Base-by-base conservation (phyloP, 53 echinoderm and acorn worm species). In the Echinarachnius parma region DNA sequence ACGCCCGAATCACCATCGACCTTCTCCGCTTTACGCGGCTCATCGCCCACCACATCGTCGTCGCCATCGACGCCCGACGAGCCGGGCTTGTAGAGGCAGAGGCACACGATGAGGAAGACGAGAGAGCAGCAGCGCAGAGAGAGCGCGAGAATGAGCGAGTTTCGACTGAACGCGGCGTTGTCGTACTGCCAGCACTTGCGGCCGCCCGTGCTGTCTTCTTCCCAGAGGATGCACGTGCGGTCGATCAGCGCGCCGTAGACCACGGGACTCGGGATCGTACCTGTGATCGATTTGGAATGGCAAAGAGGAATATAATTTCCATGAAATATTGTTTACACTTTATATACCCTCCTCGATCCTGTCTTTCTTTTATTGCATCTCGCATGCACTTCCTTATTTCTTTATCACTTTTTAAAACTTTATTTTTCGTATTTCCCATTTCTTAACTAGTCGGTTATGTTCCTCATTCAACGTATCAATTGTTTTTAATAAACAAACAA, bases 181-280 rank as follows among this genome's bases (percentile, higher is more conserved):
- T 69, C 80, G 77, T 91, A 91, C 33, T 86, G 80, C 91, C 91
- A 91, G 60, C 91, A 91, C 31, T 79, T 56, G 9, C 91, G 68
- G 0, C 84, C 76, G 0, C 84, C 84, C 39, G 62, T 70, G 28
- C 79, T 79, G 29, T 78, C 79, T 15, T 77, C 54, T n/a, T 91
- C 86, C 91, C 91, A 91, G 0, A 91, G 77, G 0, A 86, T 47
- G 27, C 91, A 91, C 15, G 91, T 78, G 8, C 49, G 60, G 64
- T 91, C 91, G n/a, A 91, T 86, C 36, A 86, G 82, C 21, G 80
- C 83, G 13, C 91, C 91, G 37, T 71, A 91, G 25, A 84, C 76
- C n/a, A 91, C 86, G 0, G 91, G 91, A 23, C 81, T 78, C 15
- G 91, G 91, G 18, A 91, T 78, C 0, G 86, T 82, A 10, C 91